Conservation (phyloP, 2,888 invertebrate genomes). For the Stenolophus ochropezus region DNA sequence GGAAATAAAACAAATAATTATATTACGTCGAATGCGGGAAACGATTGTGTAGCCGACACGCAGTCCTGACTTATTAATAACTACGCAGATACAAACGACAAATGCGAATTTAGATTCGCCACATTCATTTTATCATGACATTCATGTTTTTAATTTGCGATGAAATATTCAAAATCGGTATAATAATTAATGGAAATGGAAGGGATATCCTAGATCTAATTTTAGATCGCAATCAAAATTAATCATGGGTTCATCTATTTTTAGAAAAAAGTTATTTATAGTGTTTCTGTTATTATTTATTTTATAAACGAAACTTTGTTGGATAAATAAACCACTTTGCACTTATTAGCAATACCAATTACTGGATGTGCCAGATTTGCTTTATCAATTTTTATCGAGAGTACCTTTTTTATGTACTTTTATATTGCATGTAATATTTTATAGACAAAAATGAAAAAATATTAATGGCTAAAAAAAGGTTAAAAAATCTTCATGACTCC, state of each 20-base stretch:
- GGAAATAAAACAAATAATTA: conserved; percentile 42
- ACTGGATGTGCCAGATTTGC: too few relatives aligned
- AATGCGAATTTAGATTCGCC: conserved; percentile 19
- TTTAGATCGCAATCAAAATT: not conserved
- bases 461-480: too few relatives aligned
- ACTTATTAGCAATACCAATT: too few relatives aligned
- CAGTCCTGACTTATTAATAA: conserved; percentile 36
- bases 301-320: too few relatives aligned
- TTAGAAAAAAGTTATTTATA: not conserved
- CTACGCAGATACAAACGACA: conserved; percentile 19
- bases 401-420: too few relatives aligned
- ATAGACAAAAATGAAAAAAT: too few relatives aligned
- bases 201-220: not conserved
- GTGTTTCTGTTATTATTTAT: too few relatives aligned
- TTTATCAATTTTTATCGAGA: too few relatives aligned
- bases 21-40: conserved; percentile 39
- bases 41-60: conserved; percentile 21
- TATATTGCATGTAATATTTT: too few relatives aligned
- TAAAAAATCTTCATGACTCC: too few relatives aligned
- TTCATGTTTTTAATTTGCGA: conserved; percentile 11
- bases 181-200: conserved; percentile 5
- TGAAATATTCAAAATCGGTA: conserved; percentile 13
- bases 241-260: not conserved
- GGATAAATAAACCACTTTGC: too few relatives aligned
- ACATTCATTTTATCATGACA: conserved; percentile 22